Conservation (phyloP, 1,140 invertebrate species). For the Venturia canescens region DNA sequence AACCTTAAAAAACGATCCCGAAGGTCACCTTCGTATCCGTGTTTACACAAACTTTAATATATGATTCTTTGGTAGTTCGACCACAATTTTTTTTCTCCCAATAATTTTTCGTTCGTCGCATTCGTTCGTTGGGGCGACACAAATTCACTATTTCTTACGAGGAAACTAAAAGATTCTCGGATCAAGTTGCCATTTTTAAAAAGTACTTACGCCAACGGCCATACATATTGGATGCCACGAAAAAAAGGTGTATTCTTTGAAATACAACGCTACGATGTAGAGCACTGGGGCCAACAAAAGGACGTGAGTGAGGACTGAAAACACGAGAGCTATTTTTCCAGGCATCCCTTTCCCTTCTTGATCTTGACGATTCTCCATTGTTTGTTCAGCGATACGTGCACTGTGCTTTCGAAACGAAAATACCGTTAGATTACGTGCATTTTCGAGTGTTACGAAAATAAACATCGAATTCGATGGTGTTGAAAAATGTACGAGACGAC, state of each 20-base stretch:
- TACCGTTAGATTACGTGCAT: no score
- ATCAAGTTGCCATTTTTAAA: background rate
- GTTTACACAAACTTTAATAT: background rate
- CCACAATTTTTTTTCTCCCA: no score
- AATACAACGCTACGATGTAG: constrained; percentile 68
- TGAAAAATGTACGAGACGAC: no score
- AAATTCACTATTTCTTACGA: no score
- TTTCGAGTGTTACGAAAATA: no score
- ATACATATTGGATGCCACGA: constrained; percentile 74
- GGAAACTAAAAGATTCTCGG: background rate
- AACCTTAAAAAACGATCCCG: constrained; percentile 58
- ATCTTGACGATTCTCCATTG: constrained; percentile 50
- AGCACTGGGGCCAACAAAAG: constrained; percentile 67
- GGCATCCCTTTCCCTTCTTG: constrained; percentile 59
- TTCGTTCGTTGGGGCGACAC: no score
- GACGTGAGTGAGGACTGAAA: constrained; percentile 66
- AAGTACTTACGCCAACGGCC: constrained; percentile 69
- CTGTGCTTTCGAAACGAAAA: no score
- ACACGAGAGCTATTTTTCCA: constrained; percentile 56
- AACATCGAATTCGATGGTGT: no score
- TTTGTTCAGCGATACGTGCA: no score
- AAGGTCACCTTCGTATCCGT: background rate
- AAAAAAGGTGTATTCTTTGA: constrained; percentile 63
- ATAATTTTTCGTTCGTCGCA: no score
- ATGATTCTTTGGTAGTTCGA: background rate